Evolutionary conservation across 1,140 invertebrate genomes (phyloP).

Genomic region (Apis mellifera): DNA sequence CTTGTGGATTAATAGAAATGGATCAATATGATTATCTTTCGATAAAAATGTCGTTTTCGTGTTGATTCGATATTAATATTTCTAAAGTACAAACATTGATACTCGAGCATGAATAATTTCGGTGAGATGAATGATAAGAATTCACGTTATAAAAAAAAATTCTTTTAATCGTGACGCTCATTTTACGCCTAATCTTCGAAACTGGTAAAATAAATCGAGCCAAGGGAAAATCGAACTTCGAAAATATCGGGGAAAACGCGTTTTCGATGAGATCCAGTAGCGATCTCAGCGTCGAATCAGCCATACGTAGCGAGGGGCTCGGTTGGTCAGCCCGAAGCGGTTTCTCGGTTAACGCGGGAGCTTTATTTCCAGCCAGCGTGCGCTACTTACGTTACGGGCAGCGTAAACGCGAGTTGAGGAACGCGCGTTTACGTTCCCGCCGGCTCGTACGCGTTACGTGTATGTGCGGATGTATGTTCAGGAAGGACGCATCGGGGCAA

Average conservation of each 20-base stretch:
- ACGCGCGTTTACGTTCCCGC: constrained; percentile 59
- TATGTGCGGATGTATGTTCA: constrained; percentile 49
- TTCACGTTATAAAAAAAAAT: too few relatives aligned
- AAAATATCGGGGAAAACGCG: background rate
- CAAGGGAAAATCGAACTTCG: background rate
- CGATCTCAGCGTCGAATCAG: background rate
- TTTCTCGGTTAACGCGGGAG: constrained; percentile 44
- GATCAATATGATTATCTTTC: too few relatives aligned
- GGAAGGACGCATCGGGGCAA: constrained; percentile 54
- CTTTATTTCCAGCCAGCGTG: constrained; percentile 46
- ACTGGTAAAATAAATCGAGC: too few relatives aligned
- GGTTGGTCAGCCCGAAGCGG: constrained; percentile 16
- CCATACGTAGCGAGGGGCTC: background rate
- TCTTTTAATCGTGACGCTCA: too few relatives aligned
- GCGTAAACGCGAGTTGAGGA: constrained; percentile 54
- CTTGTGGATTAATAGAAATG: background rate
- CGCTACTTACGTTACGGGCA: constrained; percentile 27
- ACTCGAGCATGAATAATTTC: too few relatives aligned
- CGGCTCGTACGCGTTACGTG: constrained; percentile 25
- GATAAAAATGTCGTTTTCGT: too few relatives aligned
- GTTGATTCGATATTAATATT: too few relatives aligned
- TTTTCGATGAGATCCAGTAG: background rate
- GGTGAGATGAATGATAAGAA: too few relatives aligned
- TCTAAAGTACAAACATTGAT: too few relatives aligned
- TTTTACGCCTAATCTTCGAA: too few relatives aligned